Evolutionary conservation across 2,113 vertebrate species (phyloP), one percentile per base, ranked within the genome.

Genomic region (Ptyas mucosa): DNA sequence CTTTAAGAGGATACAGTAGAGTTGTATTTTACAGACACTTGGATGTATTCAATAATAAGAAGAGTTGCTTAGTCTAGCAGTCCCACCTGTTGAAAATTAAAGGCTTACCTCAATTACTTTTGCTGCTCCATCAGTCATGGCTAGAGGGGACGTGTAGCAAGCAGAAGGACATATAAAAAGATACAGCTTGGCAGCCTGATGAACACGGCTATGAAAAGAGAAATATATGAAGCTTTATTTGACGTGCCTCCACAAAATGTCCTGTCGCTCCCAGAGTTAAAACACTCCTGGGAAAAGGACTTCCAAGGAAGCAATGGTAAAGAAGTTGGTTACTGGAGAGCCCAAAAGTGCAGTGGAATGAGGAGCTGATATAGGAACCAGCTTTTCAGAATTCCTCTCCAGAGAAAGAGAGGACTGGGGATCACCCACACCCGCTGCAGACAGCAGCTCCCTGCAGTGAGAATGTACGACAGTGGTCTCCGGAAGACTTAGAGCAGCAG

Each of bases 81-180:
- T 75, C 34, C 23, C 57, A 26, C 89, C 87, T 86, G 10, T 85
- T 43, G 43, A 1, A 92, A 39, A 75, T 87, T 49, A 61, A 91
- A 69, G 90, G 94, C 94, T 51, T 92, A 98, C 98, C 98, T 99
- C 98, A 86, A 98, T 98, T 91, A 99, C 98, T 97, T 98, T 98
- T 92, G 98, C 98, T 87, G 98, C 98, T 93, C 98, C 98, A 57
- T 99, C 98, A 24, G 98, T 99, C 98, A 99, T 98, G 95, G 98
- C 98, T 93, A 99, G 97, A 5, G 98, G 98, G 92, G 98, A 98
- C 21, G 2, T 97, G 97, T 98, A 98, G 23, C 98, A 95, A 58
- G 98, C 98, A 93, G 98, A 97, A 54, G 94, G 98, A 1, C 98
- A 97, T 55, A 97, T 94, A 94, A 97, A 98, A 89, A 98, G 96